A percentile compares a stretch with the other conserved stretches of the same genome.
These are phyloP conservation scores for Dicyrtomina minuta DNA, from an alignment of 2,888 invertebrate genomes.

Conservation along the genomic window DNA sequence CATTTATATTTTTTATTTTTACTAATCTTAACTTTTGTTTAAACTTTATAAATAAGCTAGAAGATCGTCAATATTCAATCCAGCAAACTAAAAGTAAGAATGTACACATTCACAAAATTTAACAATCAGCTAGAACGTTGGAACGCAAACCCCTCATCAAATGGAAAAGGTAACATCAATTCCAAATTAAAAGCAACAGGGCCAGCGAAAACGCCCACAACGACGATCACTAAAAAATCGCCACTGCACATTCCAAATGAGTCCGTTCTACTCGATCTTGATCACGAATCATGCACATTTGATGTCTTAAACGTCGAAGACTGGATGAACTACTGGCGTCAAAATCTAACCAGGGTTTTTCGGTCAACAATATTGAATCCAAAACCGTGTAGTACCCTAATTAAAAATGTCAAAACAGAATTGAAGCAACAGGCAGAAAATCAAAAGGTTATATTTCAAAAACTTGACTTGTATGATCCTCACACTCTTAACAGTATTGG, in stretches of 20 bases:
- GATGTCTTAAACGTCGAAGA: constrained; percentile 13
- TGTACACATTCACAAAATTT: no score
- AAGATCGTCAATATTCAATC: no score
- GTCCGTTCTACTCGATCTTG: not conserved
- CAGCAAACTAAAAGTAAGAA: no score
- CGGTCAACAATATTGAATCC: not conserved
- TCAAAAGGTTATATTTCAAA: not conserved
- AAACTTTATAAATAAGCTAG: no score
- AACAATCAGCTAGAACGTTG: no score
- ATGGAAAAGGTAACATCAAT: no score
- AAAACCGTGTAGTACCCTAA: constrained; percentile 1
- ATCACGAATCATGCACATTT: not conserved
- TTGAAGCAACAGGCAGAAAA: not conserved
- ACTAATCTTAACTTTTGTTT: no score
- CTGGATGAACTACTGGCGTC: constrained; percentile 3
- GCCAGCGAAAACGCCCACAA: no score
- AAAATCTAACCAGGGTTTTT: not conserved
- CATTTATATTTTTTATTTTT: no score
- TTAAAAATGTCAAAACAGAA: constrained; percentile 1
- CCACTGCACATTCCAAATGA: constrained; percentile 18
- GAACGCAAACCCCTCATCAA: no score
- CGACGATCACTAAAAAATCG: no score
- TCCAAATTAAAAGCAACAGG: no score
- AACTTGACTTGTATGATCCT: not conserved
- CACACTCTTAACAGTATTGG: not conserved